Percentiles rank a stretch among this genome's conserved stretches.
Evolutionary conservation across 1,140 invertebrate genomes (phyloP).

Genomic region (Drosophila arawakana): DNA sequence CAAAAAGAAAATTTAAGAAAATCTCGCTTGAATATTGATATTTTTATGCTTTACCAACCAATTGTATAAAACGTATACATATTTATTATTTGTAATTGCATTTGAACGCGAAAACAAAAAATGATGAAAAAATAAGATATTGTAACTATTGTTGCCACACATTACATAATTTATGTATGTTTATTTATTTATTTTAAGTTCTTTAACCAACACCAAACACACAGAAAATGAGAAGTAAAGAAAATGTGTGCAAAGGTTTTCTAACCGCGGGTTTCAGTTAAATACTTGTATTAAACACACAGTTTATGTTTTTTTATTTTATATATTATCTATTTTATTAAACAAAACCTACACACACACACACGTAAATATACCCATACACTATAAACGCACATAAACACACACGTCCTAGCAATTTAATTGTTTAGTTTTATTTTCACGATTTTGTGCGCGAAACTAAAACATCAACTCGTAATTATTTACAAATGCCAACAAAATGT

Average conservation of each 20-base stretch:
- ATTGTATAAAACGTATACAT: conserved; percentile 70
- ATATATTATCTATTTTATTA: conserved; percentile 54
- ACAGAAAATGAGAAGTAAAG: conserved; percentile 14
- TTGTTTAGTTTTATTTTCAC: conserved; percentile 74
- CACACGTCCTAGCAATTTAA: conserved; percentile 78
- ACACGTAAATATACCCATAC: conserved; percentile 36
- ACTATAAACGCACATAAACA: conserved; percentile 34
- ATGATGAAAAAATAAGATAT: conserved; percentile 38
- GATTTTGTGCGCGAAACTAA: conserved; percentile 57
- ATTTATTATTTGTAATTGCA: conserved; percentile 81
- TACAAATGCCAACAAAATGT: conserved; percentile 75
- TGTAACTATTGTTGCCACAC: conserved; percentile 81
- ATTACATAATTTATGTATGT: conserved; percentile 80
- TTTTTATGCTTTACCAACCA: conserved; percentile 61
- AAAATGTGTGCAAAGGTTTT: conserved; percentile 51
- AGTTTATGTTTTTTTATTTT: conserved; percentile 63
- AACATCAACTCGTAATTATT: conserved; percentile 55
- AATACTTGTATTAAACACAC: conserved; percentile 65
- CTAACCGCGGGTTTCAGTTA: conserved; percentile 66
- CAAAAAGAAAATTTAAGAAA: conserved; percentile 17
- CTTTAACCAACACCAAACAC: conserved; percentile 46
- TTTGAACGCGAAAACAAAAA: conserved; percentile 69
- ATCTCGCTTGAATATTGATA: conserved; percentile 50
- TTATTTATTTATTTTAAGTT: conserved; percentile 78
- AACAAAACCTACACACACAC: conserved; percentile 46